Base-by-base conservation (phyloP, 1,140 invertebrate genomes). In the Bombus terrestris region DNA sequence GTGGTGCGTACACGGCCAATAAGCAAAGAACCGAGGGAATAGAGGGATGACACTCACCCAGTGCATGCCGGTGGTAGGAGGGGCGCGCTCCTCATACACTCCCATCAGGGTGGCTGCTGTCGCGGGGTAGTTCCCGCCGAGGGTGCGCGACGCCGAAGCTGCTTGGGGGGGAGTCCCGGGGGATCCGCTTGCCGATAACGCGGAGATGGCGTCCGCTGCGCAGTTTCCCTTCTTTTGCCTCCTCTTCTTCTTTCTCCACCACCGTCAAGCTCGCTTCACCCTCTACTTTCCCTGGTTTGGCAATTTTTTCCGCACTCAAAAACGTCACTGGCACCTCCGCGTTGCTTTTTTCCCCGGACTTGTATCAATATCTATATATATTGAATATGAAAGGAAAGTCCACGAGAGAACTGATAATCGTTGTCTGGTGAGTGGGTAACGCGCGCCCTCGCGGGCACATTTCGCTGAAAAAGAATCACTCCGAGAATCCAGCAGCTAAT, bases 11-110 rank as follows among this genome's bases (percentile, higher is more conserved):
- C 47, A 78, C 72, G 85, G 77, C 89, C 89, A 87, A 90, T 86
- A 73, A 83, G 86, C 86, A 88, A 81, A 81, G 73, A 69, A 80
- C 64, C 28, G 53, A 72, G 39, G 41, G 66, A 68, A 86, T 86
- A 91, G 85, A 88, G 90, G 88, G 88, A 91, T 90, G 87, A 91
- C 89, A 95, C 94, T 95, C 91, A 96, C 95, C 95, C 95, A 96
- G 95, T 96, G 95, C 95, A 96, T 96, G 94, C 95, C 95, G 95
- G 95, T 95, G 92, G 94, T 95, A 93, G 95, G 94, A 95, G 94
- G 94, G 94, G 94, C 94, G 94, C 95, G 95, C 93, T 95, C 95
- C 95, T 96, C 95, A 96, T 95, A 96, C 95, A 96, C 95, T 95
- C 95, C 95, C 95, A 96, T 96, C 95, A 95, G 95, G 94, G 95